Evolutionary conservation across 2,888 invertebrate species (phyloP), one percentile per base, ranked within the genome.

Genomic region (Erebia palarica): DNA sequence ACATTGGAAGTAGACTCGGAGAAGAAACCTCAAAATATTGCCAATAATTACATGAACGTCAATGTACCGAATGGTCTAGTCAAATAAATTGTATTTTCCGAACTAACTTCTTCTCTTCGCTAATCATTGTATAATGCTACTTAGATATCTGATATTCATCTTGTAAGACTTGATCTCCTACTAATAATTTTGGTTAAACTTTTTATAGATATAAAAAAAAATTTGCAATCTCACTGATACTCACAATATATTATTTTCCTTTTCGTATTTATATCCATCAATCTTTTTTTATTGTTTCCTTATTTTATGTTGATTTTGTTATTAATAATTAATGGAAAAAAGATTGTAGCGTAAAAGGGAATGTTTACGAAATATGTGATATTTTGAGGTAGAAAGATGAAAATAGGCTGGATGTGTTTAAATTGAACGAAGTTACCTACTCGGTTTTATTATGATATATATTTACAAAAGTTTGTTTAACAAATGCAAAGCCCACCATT

Each of bases 41-140:
- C 83, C 77, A 87, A 85, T 77, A 84, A 78, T 77, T 92, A 93
- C 77, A 85, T 88, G 49, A 91, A 90, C 69, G 72, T 80, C 64
- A 80, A 75, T 77, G 80, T 81, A 72, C 86, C 89, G 71, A 92
- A 92, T 77, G 90, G 92, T 86, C 89, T 92, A 91, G 91, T 92
- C 90, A 91, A 89, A 82, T 92, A 87, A 84, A 80, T 83, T 78
- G 73, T 73, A 58, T 73, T 73, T 59, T 61, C 70, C 70, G 51
- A 70, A 75, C 71, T 69, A 71, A 68, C 60, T 55, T 72, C 68
- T 71, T 63, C 66, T 75, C 53, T 67, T 65, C 63, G 63, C 68
- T 70, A 71, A 69, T 74, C 68, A 68, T 66, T 11, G 51, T 67
- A 61, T 59, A 7, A 36, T 49, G 61, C 68, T 74, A 59, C 61